Evolutionary conservation across 2,888 invertebrate genomes (phyloP).

Genomic region (Bibio marci): DNA sequence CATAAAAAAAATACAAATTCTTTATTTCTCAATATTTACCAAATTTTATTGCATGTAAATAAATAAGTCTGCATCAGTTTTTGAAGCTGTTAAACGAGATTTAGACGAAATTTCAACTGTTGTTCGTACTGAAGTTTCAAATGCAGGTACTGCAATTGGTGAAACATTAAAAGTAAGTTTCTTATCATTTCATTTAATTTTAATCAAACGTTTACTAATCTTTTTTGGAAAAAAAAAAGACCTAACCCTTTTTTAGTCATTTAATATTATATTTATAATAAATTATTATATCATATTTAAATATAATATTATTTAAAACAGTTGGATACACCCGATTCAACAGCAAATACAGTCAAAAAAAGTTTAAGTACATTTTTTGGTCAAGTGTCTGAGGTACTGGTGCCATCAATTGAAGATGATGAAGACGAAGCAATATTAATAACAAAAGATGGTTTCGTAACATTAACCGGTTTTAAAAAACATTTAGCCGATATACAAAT

Average conservation of each 20-base stretch:
- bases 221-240: too few relatives aligned
- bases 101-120: constrained; percentile 55
- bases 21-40: too few relatives aligned
- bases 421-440: constrained; percentile 51
- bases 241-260: too few relatives aligned
- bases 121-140: constrained; percentile 51
- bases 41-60: too few relatives aligned
- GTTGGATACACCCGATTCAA: constrained; percentile 50
- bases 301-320: constrained; percentile 22
- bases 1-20: too few relatives aligned
- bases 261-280: neutral
- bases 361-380: constrained; percentile 53
- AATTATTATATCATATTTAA: neutral
- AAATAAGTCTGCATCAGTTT: constrained; percentile 59
- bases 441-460: constrained; percentile 48
- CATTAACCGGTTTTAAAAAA: constrained; percentile 42
- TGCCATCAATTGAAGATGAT: constrained; percentile 49
- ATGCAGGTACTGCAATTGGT: constrained; percentile 47
- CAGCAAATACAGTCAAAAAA: constrained; percentile 51
- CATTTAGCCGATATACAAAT: constrained; percentile 52
- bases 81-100: constrained; percentile 61
- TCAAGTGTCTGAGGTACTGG: constrained; percentile 51
- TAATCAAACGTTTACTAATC: too few relatives aligned
- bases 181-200: constrained; percentile 25
- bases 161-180: constrained; percentile 38